Base-by-base conservation (phyloP, 2,888 invertebrate species). In the Scaptomyza caliginosa region DNA sequence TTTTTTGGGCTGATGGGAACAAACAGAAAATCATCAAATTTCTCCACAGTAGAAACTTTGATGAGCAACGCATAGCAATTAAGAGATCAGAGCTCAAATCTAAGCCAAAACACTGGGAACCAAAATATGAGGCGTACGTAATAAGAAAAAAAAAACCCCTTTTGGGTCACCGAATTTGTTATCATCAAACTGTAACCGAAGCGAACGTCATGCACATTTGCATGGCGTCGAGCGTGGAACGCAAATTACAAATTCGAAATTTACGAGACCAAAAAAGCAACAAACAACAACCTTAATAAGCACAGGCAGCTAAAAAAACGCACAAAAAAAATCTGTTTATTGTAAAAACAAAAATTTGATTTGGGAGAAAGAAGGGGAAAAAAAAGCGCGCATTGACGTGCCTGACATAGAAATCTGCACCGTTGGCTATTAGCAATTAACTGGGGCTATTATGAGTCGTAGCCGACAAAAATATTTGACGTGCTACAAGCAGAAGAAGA, bases 341-440 rank as follows among this genome's bases (percentile, higher is more conserved):
- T 21, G 10, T 46, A 23, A 6, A 46, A 45, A n/a, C n/a, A n/a
- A n/a, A n/a, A n/a, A n/a, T n/a, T n/a, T n/a, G n/a, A n/a, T n/a
- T n/a, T n/a, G n/a, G n/a, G n/a, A n/a, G n/a, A 32, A 17, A 13
- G 13, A 5, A 6, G 3, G 32, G 7, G 13, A 3, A 36, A 17
- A 30, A 45, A 30, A 51, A 34, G 54, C 50, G 28, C 38, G 65
- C 45, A 74, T 85, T 80, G 85, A 81, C 82, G 75, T 85, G 67
- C 40, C 81, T 86, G 84, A 86, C 84, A 84, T 73, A 86, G 87
- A 84, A 84, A 84, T 86, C 84, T 84, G 84, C 84, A 84, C 87
- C 83, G 83, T 84, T 82, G 84, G 84, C 84, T 82, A 86, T 84
- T 84, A 84, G 84, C 85, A 84, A 87, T 84, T 84, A 84, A 84